These are phyloP conservation scores for Meiosimyza decipiens DNA, from an alignment of 2,888 invertebrate genomes.

Conservation along the genomic window DNA sequence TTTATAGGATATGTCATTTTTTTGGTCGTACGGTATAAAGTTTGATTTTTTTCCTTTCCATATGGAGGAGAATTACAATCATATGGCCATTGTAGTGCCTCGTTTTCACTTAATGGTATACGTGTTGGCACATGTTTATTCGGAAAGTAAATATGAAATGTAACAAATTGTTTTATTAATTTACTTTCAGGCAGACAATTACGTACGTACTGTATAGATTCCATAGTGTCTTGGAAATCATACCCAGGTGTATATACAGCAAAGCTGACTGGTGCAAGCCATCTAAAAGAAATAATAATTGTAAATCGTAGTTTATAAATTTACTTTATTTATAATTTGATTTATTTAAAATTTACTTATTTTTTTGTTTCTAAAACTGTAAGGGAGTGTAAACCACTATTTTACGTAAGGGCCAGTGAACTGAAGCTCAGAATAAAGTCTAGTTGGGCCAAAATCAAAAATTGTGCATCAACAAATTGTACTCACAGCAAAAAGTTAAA, in stretches of 20 bases:
- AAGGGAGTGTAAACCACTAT: too few species aligned
- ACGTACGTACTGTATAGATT: constrained; percentile 71
- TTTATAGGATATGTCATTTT: constrained; percentile 86
- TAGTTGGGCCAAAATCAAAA: too few species aligned
- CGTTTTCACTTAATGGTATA: constrained; percentile 51
- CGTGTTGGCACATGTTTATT: constrained; percentile 70
- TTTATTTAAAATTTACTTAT: too few species aligned
- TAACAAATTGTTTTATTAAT: constrained; percentile 71
- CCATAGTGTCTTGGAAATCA: constrained; percentile 71
- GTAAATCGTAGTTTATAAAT: too few species aligned
- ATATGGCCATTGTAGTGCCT: constrained; percentile 49
- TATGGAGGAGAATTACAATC: constrained; percentile 51
- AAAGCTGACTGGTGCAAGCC: constrained; percentile 75
- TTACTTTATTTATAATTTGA: too few species aligned
- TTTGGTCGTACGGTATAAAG: constrained; percentile 53
- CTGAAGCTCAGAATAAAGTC: too few species aligned
- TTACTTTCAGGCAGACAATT: constrained; percentile 69
- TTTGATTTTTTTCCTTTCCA: constrained; percentile 55
- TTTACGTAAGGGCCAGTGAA: too few species aligned
- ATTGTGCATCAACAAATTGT: too few species aligned
- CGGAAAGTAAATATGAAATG: constrained; percentile 75
- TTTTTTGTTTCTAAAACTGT: too few species aligned
- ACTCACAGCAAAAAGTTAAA: too few species aligned
- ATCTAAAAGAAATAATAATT: constrained; percentile 58
- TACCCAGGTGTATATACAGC: constrained; percentile 74